phyloP scores from a whole-genome alignment of 2,888 invertebrate species.

The Andrena praecox region DNA sequence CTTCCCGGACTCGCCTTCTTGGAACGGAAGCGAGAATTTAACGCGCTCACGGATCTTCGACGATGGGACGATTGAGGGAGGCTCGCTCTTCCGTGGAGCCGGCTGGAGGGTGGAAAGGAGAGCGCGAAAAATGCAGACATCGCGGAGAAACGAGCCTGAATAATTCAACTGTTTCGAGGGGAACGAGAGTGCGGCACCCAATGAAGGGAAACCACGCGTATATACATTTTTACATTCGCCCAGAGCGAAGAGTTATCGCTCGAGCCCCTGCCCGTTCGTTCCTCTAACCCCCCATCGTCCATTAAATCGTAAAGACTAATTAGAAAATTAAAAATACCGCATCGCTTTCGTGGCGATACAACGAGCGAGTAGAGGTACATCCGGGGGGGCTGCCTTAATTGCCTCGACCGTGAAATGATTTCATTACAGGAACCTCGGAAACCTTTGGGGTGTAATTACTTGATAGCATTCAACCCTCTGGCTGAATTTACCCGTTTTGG shows the following conservation, averaged over 20 bases:
- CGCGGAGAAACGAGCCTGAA: conserved; percentile 50
- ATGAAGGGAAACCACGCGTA: conserved; percentile 17
- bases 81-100: conserved; percentile 22
- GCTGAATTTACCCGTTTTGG: too few species aligned
- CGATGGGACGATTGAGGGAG: conserved; percentile 30
- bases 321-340: background rate
- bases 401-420: background rate
- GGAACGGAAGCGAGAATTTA: background rate
- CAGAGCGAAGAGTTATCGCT: conserved; percentile 3
- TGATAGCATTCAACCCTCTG: background rate
- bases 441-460: background rate
- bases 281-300: background rate
- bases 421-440: background rate
- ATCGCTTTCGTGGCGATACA: background rate
- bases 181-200: conserved; percentile 16
- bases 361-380: background rate
- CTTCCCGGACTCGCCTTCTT: background rate
- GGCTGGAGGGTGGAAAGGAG: conserved; percentile 29
- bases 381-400: background rate
- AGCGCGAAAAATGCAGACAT: conserved; percentile 49
- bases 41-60: background rate
- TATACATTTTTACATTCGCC: conserved; percentile 9
- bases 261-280: background rate
- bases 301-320: background rate
- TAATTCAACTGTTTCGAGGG: conserved; percentile 52